A percentile compares a stretch with the other conserved stretches of the same genome.
Evolutionary conservation across 2,797 vertebrate genomes (phyloP).

Genomic region (Avahi laniger): DNA sequence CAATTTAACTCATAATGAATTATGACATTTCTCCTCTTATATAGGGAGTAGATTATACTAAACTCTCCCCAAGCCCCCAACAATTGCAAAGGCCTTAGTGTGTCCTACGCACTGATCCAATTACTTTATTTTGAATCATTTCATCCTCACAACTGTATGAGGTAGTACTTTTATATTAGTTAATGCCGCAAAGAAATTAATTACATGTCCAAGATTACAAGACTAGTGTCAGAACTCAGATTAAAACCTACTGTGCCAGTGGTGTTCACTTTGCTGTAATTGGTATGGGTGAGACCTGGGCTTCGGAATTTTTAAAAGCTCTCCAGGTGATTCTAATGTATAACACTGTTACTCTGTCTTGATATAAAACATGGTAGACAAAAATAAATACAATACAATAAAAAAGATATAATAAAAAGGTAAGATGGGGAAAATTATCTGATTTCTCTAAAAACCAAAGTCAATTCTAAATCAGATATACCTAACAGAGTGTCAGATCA

Average conservation of each 20-base stretch:
- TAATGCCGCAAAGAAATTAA: background rate
- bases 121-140: slow-evolving; percentile 26
- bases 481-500: background rate
- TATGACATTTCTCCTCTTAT: background rate
- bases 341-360: background rate
- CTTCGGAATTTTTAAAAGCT: background rate
- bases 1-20: background rate
- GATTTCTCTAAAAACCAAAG: background rate
- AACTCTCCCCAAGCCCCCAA: background rate
- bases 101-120: background rate
- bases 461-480: background rate
- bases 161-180: background rate
- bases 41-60: background rate
- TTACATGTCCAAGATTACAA: background rate
- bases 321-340: background rate
- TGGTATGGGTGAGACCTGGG: background rate
- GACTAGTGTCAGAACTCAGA: background rate
- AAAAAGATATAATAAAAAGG: background rate
- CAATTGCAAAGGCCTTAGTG: background rate
- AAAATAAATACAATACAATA: background rate
- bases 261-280: background rate
- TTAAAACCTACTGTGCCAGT: background rate
- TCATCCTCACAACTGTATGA: background rate
- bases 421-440: background rate
- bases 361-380: background rate